phyloP scores from a whole-genome alignment of 2,113 vertebrate species.

The Euleptes europaea region DNA sequence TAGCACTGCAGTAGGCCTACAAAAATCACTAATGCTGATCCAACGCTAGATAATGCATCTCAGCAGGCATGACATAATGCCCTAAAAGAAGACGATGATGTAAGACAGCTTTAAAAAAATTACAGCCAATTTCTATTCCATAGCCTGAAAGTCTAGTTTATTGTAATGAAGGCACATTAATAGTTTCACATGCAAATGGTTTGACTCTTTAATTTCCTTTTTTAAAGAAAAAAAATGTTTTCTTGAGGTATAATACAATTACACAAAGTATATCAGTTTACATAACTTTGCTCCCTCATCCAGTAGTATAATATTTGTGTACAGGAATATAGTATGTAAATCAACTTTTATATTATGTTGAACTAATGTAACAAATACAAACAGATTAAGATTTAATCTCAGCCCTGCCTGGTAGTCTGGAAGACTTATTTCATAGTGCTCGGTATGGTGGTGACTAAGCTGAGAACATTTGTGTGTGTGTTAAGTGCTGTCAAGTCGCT shows the following conservation, averaged over 20 bases:
- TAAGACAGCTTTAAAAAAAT: conserved; percentile 80
- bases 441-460: neutral
- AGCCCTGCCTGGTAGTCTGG: neutral
- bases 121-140: conserved; percentile 75
- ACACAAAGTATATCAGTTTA: conserved; percentile 20
- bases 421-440: neutral
- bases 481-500: too few species aligned
- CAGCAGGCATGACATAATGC: conserved; percentile 86
- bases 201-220: conserved; percentile 42
- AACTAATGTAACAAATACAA: neutral
- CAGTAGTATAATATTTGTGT: neutral
- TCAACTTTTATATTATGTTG: neutral
- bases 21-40: conserved; percentile 80
- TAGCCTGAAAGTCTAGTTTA: conserved; percentile 71
- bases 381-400: neutral
- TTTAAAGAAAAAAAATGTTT: conserved; percentile 47
- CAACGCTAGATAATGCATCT: conserved; percentile 81
- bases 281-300: neutral
- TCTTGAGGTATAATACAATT: conserved; percentile 52
- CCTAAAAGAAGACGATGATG: conserved; percentile 86
- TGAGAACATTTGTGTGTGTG: neutral
- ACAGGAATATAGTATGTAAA: neutral
- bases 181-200: conserved; percentile 64
- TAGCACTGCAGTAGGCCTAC: conserved; percentile 79
- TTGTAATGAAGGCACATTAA: conserved; percentile 72